Conservation (phyloP, 2,113 vertebrate genomes). For the Nematolebias whitei region DNA sequence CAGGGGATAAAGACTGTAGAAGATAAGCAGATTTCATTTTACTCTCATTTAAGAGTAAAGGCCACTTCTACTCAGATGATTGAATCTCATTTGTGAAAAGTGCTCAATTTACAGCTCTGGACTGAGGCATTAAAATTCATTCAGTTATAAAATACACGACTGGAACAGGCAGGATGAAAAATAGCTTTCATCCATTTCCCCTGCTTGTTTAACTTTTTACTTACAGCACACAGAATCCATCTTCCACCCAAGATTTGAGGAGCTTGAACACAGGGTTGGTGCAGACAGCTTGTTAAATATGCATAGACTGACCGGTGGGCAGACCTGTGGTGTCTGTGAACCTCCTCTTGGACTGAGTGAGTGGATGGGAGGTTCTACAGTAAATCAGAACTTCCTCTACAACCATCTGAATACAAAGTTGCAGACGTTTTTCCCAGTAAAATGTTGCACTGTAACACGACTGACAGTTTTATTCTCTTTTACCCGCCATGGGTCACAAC, state of each 20-base stretch:
- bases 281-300: constrained; percentile 65
- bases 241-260: constrained; percentile 30
- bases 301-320: constrained; percentile 38
- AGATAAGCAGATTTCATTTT: constrained; percentile 59
- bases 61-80: constrained; percentile 51
- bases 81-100: constrained; percentile 50
- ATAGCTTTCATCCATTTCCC: constrained; percentile 54
- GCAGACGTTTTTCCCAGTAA: background rate
- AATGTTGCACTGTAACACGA: background rate
- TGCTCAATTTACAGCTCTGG: constrained; percentile 26
- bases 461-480: background rate
- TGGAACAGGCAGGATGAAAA: constrained; percentile 29
- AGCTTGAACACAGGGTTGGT: constrained; percentile 30
- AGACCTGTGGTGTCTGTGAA: constrained; percentile 53
- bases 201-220: constrained; percentile 48
- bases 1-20: constrained; percentile 29
- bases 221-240: constrained; percentile 36
- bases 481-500: background rate
- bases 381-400: constrained; percentile 23
- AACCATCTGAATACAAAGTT: background rate
- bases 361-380: constrained; percentile 27
- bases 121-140: constrained; percentile 28
- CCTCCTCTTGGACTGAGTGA: constrained; percentile 20
- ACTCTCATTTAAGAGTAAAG: constrained; percentile 43
- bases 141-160: constrained; percentile 24